Evolutionary conservation across 2,888 invertebrate genomes (phyloP), one percentile per base, ranked within the genome.

Genomic region (Thecocarcelia acutangulata): DNA sequence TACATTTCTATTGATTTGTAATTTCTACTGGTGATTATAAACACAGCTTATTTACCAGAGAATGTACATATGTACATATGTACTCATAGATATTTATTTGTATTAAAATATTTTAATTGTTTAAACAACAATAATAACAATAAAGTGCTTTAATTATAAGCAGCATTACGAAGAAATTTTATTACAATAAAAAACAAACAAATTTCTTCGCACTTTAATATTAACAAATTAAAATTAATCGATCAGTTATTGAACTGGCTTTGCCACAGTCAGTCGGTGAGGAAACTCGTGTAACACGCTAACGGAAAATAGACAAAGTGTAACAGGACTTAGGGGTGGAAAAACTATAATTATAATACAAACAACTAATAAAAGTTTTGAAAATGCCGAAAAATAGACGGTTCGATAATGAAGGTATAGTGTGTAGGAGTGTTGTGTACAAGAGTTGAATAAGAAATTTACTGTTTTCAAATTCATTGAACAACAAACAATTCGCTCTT

Each of bases 301-400:
- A 15, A 13, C 4, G 24, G 5, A 54, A 54, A 24, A 19, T n/a
- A 50, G 17, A 28, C 15, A 61, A 33, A n/a, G 17, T 33, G 5
- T 15, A 66, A 66, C 19, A 12, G 24, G 11, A 9, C 8, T 33
- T 33, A 8, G 24, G 33, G n/a, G n/a, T n/a, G n/a, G 6, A 33
- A 33, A 33, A 33, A 33, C 8, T 33, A 33, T 33, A 24, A 24
- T 24, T 24, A 3, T 8, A 33, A 33, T 33, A 3, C 1, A 9
- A 33, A 33, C 33, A 33, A 33, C 9, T 8, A 33, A 33, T 33
- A 33, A 33, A 3, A 33, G 9, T 28, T 17, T 11, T 6, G 17
- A 85, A 84, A 46, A 88, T 89, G 86, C 87, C 86, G 24, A 90
- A 89, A 79, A 90, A 90, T 87, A 89, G 90, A 72, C 87, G 90